A percentile compares a stretch with the other conserved stretches of the same genome.
Conservation (phyloP, 2,113 vertebrate genomes). For the Nannospalax galili region DNA sequence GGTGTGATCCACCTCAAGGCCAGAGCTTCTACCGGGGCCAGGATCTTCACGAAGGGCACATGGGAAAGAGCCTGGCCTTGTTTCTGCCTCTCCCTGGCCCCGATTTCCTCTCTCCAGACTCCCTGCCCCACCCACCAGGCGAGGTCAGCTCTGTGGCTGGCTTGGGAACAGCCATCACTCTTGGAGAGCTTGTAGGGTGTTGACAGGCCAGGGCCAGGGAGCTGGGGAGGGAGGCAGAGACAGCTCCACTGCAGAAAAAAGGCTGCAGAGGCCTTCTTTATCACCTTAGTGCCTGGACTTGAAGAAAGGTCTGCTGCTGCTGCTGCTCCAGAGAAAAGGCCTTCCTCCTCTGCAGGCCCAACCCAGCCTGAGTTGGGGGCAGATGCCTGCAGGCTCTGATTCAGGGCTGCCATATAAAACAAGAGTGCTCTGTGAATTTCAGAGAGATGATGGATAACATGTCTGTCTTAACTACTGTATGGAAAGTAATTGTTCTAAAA, state of each 20-base stretch:
- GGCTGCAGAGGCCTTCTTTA: constrained; percentile 62
- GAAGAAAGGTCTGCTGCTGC: constrained; percentile 59
- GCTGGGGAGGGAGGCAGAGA: constrained; percentile 37
- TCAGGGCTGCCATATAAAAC: background rate
- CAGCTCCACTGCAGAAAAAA: constrained; percentile 38
- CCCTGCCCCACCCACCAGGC: background rate
- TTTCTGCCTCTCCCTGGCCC: background rate
- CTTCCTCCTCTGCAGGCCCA: background rate
- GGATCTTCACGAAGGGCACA: background rate
- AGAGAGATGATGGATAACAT: background rate
- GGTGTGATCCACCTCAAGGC: background rate
- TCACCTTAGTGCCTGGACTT: constrained; percentile 25
- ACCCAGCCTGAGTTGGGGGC: background rate
- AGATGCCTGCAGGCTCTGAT: background rate
- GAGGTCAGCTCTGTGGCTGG: constrained; percentile 8
- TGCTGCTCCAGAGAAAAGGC: constrained; percentile 13
- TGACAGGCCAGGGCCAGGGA: constrained; percentile 71
- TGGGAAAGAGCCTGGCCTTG: background rate
- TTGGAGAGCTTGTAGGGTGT: constrained; percentile 60
- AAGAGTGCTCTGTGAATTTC: background rate
- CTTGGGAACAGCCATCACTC: constrained; percentile 59
- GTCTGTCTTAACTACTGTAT: background rate
- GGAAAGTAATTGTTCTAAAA: background rate
- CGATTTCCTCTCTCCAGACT: background rate
- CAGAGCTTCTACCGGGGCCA: background rate